These are phyloP conservation scores for Apostichopus leukothele DNA, from an alignment of 53 echinoderm and acorn worm species.

Conservation along the genomic window DNA sequence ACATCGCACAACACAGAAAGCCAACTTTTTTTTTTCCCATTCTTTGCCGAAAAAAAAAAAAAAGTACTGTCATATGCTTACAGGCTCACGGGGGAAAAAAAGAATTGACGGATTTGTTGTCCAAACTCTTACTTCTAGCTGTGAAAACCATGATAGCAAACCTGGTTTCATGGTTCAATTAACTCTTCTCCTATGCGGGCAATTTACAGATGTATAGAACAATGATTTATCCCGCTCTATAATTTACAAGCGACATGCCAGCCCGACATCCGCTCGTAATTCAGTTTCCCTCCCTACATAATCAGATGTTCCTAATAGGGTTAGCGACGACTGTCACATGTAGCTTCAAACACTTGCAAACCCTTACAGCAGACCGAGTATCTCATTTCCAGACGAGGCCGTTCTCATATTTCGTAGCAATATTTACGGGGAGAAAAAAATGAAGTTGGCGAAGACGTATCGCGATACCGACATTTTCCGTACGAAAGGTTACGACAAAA, in stretches of 20 bases:
- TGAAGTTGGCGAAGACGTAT: too few species aligned
- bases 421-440: neutral
- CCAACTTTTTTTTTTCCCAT: too few species aligned
- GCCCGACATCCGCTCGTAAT: conserved; percentile 6
- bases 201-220: neutral
- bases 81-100: too few species aligned
- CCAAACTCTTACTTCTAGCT: too few species aligned
- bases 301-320: conserved; percentile 28
- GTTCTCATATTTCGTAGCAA: neutral
- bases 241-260: conserved; percentile 34
- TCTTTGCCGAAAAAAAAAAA: too few species aligned
- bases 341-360: neutral
- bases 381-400: neutral
- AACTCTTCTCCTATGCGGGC: neutral
- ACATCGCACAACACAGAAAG: too few species aligned
- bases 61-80: too few species aligned
- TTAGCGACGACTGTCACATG: neutral
- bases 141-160: too few species aligned
- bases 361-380: neutral
- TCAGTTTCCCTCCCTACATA: neutral
- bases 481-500: too few species aligned
- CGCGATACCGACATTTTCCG: too few species aligned
- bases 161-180: too few species aligned
- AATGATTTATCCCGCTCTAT: neutral
- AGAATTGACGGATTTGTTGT: too few species aligned